Conservation (phyloP, 2,888 invertebrate genomes). For the Ectropis crepuscularia region DNA sequence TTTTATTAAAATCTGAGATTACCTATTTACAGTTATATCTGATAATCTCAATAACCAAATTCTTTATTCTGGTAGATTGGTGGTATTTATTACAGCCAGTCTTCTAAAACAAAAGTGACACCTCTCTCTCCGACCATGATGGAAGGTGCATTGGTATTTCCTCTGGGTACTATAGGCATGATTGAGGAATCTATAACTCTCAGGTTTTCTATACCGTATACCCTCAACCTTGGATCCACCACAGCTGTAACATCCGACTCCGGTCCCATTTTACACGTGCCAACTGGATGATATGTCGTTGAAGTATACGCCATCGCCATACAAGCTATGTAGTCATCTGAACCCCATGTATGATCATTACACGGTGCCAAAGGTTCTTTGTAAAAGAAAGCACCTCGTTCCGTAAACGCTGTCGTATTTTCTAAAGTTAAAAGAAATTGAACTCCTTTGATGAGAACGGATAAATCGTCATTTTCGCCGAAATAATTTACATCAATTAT, state of each 20-base stretch:
- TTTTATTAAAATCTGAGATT: no score
- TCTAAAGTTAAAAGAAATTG: constrained; percentile 84
- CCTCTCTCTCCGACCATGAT: constrained; percentile 91
- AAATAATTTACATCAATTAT: constrained; percentile 88
- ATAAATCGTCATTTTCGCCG: constrained; percentile 83
- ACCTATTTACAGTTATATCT: no score
- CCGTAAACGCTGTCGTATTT: constrained; percentile 82
- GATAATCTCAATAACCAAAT: no score
- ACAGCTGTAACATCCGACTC: constrained; percentile 84
- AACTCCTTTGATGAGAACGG: constrained; percentile 84
- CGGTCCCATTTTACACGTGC: constrained; percentile 82
- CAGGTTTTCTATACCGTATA: constrained; percentile 84
- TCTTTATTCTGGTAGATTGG: no score
- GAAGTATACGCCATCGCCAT: constrained; percentile 84
- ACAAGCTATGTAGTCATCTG: constrained; percentile 87
- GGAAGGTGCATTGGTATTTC: constrained; percentile 92
- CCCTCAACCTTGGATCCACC: constrained; percentile 87
- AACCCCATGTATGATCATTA: constrained; percentile 80
- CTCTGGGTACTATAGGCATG: constrained; percentile 91
- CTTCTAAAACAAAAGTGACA: constrained; percentile 55
- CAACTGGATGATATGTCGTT: constrained; percentile 74
- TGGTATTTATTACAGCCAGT: constrained; percentile 47
- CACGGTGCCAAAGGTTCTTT: constrained; percentile 84
- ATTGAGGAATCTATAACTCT: constrained; percentile 92
- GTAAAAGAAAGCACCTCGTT: constrained; percentile 82